These are phyloP conservation scores for Sinodicranocentrus sp. DNA, from an alignment of 2,888 invertebrate genomes.

Conservation along the genomic window DNA sequence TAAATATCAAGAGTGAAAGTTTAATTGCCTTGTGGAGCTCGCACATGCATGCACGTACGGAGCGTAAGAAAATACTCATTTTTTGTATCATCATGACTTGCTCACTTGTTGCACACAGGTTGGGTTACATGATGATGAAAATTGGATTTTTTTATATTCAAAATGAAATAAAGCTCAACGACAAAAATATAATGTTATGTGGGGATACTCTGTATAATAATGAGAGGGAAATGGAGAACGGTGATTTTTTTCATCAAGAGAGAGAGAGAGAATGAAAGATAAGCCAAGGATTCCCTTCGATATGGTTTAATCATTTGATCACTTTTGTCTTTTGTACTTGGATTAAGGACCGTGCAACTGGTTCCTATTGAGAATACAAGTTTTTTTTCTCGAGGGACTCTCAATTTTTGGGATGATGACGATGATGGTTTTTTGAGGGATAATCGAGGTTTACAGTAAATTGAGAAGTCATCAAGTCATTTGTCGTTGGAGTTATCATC, in stretches of 20 bases:
- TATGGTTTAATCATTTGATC: constrained; percentile 59
- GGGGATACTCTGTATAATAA: not conserved
- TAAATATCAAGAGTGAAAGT: constrained; percentile 24
- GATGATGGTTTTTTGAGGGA: constrained; percentile 12
- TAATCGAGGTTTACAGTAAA: constrained; percentile 23
- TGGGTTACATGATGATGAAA: no score
- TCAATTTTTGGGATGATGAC: constrained; percentile 5
- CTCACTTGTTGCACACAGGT: no score
- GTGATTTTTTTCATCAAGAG: constrained; percentile 4
- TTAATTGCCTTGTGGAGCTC: constrained; percentile 9
- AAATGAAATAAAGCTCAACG: not conserved
- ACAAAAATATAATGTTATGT: constrained; percentile 3
- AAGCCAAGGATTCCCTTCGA: constrained; percentile 55
- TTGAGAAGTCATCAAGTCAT: constrained; percentile 11
- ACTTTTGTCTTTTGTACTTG: constrained; percentile 37
- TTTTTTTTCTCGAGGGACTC: not conserved
- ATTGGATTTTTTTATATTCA: not conserved
- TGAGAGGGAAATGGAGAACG: not conserved
- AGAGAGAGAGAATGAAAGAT: constrained; percentile 6
- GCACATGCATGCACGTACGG: not conserved
- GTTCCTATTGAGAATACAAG: not conserved
- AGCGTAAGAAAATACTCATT: not conserved
- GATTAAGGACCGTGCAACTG: not conserved
- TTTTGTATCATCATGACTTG: no score
- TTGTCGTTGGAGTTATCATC: not conserved